A percentile compares a stretch with the other conserved stretches of the same genome.
These are phyloP conservation scores for Gallinago solitaria DNA, from an alignment of 2,797 vertebrate species.

Conservation along the genomic window DNA sequence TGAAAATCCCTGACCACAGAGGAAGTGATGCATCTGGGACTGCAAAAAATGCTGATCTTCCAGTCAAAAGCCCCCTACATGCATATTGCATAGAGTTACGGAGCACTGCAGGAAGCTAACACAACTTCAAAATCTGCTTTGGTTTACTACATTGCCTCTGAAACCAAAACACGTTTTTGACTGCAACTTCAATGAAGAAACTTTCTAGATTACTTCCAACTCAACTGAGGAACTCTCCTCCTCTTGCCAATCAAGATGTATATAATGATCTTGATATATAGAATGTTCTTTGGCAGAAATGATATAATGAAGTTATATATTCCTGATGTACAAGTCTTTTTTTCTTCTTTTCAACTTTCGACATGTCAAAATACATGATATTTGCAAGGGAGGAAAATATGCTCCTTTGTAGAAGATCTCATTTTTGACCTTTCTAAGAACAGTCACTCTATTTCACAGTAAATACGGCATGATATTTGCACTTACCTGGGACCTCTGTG, in stretches of 20 bases:
- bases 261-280: neutral
- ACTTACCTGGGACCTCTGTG: neutral
- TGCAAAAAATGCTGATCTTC: neutral
- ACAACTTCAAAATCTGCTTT: neutral
- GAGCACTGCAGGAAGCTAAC: neutral
- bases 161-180: neutral
- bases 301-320: neutral
- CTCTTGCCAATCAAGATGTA: neutral
- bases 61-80: neutral
- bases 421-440: constrained; percentile 1
- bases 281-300: neutral
- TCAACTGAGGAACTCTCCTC: neutral
- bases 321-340: neutral
- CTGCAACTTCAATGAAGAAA: neutral
- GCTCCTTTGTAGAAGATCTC: neutral
- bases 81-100: neutral
- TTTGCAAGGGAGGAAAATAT: neutral
- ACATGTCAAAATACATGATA: neutral
- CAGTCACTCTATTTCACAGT: neutral
- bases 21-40: neutral
- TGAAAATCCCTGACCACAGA: neutral
- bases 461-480: neutral
- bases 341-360: neutral
- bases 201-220: neutral
- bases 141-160: neutral